Percentiles rank a stretch among this genome's conserved stretches.
These are phyloP conservation scores for Tipula vernalis DNA, from an alignment of 2,888 invertebrate species.

Conservation along the genomic window DNA sequence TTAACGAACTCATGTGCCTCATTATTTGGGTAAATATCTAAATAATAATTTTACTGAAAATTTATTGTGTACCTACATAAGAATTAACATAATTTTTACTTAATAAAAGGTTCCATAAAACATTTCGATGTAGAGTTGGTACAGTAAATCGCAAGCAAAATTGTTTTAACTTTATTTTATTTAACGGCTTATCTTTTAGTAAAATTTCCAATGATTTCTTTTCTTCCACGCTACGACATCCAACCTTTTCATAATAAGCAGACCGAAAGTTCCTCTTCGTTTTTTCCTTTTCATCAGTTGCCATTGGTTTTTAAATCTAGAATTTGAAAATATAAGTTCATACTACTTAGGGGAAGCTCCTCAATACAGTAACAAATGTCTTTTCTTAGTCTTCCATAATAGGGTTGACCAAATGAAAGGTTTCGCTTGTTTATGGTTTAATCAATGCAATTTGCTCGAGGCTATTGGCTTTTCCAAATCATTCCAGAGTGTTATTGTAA, in stretches of 20 bases:
- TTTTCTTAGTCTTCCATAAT: too few relatives aligned
- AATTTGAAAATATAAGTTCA: too few relatives aligned
- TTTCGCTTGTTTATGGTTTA: too few relatives aligned
- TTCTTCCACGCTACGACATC: constrained; percentile 80
- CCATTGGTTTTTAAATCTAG: constrained; percentile 28
- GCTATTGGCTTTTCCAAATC: too few relatives aligned
- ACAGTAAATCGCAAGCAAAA: constrained; percentile 77
- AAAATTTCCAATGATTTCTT: constrained; percentile 82
- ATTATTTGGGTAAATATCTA: neutral
- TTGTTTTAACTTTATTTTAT: constrained; percentile 65
- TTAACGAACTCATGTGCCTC: constrained; percentile 64
- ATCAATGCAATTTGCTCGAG: too few relatives aligned
- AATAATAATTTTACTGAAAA: neutral
- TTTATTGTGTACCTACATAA: neutral
- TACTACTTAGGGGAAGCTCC: too few relatives aligned
- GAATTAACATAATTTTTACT: constrained; percentile 37
- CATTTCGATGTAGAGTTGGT: constrained; percentile 58
- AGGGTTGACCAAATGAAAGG: too few relatives aligned
- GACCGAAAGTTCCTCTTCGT: constrained; percentile 65
- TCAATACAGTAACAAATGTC: too few relatives aligned
- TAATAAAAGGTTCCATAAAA: constrained; percentile 77
- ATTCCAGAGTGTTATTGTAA: too few relatives aligned
- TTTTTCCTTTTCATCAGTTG: constrained; percentile 37
- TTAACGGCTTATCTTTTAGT: constrained; percentile 72
- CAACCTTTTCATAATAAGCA: constrained; percentile 76